Base-by-base conservation (phyloP, 1,140 invertebrate genomes). In the Centruroides sculpturatus region DNA sequence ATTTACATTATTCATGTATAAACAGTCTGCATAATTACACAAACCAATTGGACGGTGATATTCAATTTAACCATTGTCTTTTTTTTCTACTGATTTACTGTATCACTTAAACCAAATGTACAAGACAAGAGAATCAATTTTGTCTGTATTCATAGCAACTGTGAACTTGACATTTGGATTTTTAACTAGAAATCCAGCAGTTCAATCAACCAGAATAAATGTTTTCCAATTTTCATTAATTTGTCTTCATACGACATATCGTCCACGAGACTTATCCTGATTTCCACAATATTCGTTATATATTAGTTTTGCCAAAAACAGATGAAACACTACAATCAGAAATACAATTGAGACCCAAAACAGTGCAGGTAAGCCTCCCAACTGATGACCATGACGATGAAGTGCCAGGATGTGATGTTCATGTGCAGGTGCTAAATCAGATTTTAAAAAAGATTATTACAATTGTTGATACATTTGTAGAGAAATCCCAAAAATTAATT, bases 261-360 rank as follows among this genome's bases (percentile, higher is more conserved):
- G 8, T 41, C 60, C 60, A n/a, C 63, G 51, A 13, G 57, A 47
- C 46, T 64, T 64, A 52, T 64, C 63, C 11, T 51, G 53, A 41
- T 52, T 59, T 34, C 59, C 57, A 59, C 63, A 87, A 74, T 89
- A 92, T 71, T 95, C 92, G 68, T 89, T 92, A 73, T 90, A 87
- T 65, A 97, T 90, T 57, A 97, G 79, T 76, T 92, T 92, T 75
- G 88, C 90, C 8, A 97, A 79, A 77, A 97, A 97, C 63, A 96
- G 76, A 77, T 97, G 93, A 75, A 97, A 97, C 64, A 94, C 80
- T 63, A 93, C 79, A 65, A 97, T 90, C 60, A 97, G 79, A 70
- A 89, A 83, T 69, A 84, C 85, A 65, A 97, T 86, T 13, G 88
- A 85, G 1, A 92, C 82, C 93, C 93, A 96, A 75, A 97, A 95